A percentile compares a stretch with the other conserved stretches of the same genome.
phyloP scores from a whole-genome alignment of 2,797 vertebrate genomes.

The Petrocephalus sullivani region DNA sequence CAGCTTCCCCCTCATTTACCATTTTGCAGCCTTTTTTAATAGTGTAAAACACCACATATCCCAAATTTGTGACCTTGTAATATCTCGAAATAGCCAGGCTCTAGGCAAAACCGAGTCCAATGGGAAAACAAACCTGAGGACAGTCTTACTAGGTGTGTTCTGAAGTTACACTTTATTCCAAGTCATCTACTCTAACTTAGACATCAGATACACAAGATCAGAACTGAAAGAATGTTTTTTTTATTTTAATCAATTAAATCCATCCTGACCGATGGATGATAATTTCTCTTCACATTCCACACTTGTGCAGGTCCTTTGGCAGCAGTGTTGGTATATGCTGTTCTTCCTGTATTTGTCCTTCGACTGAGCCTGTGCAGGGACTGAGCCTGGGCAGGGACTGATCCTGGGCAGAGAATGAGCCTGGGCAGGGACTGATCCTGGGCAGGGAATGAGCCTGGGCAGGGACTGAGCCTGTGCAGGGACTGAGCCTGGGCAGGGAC shows the following conservation, averaged over 20 bases:
- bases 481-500: neutral
- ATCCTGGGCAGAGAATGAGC: too few species aligned
- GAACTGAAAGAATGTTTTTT: neutral
- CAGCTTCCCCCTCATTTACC: neutral
- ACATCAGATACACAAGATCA: neutral
- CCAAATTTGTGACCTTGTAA: constrained; percentile 8
- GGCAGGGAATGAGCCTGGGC: neutral
- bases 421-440: too few species aligned
- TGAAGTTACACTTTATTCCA: constrained; percentile 12
- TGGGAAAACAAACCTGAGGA: neutral
- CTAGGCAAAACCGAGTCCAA: neutral
- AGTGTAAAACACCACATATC: neutral
- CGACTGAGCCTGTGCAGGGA: neutral
- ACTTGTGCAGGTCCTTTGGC: neutral
- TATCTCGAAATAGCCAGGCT: neutral
- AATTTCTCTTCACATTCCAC: neutral
- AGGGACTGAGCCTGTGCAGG: too few species aligned
- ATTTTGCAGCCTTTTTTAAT: neutral
- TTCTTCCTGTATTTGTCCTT: neutral
- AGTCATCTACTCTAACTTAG: neutral
- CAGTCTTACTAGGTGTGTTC: neutral
- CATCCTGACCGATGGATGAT: neutral
- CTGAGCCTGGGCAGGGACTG: neutral
- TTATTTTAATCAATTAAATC: neutral
- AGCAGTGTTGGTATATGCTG: neutral